Evolutionary conservation across 2,888 invertebrate genomes (phyloP).

Genomic region (Brassicogethes aeneus): DNA sequence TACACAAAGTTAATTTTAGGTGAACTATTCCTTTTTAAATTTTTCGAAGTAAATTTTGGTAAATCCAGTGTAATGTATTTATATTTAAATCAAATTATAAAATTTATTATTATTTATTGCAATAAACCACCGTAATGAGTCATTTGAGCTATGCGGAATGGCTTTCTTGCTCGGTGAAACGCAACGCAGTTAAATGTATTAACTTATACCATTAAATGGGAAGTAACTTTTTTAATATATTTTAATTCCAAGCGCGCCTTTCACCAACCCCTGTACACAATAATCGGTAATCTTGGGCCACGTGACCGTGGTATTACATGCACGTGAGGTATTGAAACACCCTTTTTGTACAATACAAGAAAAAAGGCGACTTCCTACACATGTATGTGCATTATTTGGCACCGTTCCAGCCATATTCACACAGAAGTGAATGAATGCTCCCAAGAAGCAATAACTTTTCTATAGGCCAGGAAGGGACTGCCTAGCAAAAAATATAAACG

Average conservation of each 20-base stretch:
- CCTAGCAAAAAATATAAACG: background rate
- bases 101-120: too few species aligned
- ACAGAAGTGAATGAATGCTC: slow-evolving; percentile 18
- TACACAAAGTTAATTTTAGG: too few species aligned
- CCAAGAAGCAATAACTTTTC: slow-evolving; percentile 8
- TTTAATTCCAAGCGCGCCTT: slow-evolving; percentile 20
- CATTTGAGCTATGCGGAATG: too few species aligned
- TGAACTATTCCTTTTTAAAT: too few species aligned
- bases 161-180: too few species aligned
- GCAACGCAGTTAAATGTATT: slow-evolving; percentile 9
- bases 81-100: too few species aligned
- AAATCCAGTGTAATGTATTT: too few species aligned
- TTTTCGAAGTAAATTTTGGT: too few species aligned
- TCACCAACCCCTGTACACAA: slow-evolving; percentile 12
- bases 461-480: slow-evolving; percentile 5
- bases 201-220: slow-evolving; percentile 13
- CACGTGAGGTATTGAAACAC: slow-evolving; percentile 19
- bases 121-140: too few species aligned
- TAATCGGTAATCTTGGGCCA: slow-evolving; percentile 19
- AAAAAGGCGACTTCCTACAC: slow-evolving; percentile 23
- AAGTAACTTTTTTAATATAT: slow-evolving; percentile 26
- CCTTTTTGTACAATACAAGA: slow-evolving; percentile 22
- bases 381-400: slow-evolving; percentile 23
- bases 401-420: slow-evolving; percentile 19
- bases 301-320: slow-evolving; percentile 22